phyloP scores from a whole-genome alignment of 64 coral and sea anemone genomes.

The Anthopleura sola region DNA sequence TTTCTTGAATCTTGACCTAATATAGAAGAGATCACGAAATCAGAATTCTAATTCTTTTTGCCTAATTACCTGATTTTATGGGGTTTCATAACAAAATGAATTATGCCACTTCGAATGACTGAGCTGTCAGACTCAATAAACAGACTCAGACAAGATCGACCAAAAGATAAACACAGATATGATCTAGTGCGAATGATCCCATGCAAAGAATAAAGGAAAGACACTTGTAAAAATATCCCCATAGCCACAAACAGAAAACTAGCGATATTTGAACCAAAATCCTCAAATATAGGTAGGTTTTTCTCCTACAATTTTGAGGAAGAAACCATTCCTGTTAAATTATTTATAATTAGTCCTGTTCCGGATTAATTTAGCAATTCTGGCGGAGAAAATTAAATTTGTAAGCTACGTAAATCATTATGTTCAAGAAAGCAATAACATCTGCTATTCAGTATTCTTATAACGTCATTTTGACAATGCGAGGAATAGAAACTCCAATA shows the following conservation, averaged over 20 bases:
- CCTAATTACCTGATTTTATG: neutral
- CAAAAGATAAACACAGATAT: slow-evolving; percentile 1
- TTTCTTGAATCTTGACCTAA: neutral
- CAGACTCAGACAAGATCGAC: neutral
- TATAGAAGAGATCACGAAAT: neutral
- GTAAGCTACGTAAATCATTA: neutral
- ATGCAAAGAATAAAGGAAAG: slow-evolving; percentile 5
- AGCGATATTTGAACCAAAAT: neutral
- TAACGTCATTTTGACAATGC: neutral
- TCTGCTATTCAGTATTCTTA: neutral
- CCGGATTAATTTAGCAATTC: neutral
- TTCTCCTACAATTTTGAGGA: neutral
- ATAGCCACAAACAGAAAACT: neutral
- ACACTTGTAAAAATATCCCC: neutral
- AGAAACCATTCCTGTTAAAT: neutral
- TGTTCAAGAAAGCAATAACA: neutral
- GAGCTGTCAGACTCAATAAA: neutral
- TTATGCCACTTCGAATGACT: neutral
- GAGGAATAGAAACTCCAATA: neutral
- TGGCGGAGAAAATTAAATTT: slow-evolving; percentile 1
- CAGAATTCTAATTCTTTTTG: neutral
- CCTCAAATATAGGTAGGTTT: neutral
- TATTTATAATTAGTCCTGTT: neutral
- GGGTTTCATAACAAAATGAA: neutral
- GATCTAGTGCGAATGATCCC: neutral